phyloP scores from a whole-genome alignment of 2,888 invertebrate species.

The Pyralis farinalis region DNA sequence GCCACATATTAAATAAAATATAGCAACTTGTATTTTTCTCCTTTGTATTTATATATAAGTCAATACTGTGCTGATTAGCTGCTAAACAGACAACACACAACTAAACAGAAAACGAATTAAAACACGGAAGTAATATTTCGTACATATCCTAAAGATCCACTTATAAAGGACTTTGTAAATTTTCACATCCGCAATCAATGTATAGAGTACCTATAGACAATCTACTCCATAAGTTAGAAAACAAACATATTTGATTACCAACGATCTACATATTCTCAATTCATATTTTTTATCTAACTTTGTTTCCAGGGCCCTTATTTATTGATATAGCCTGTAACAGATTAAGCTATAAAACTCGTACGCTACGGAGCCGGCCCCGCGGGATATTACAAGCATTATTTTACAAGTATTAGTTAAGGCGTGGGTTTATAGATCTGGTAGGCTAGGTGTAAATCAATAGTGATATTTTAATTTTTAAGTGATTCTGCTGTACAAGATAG shows the following conservation, averaged over 20 bases:
- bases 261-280: not conserved
- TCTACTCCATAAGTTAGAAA: too few species aligned
- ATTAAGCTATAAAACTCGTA: conserved; percentile 70
- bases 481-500: not conserved
- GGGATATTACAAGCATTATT: conserved; percentile 59
- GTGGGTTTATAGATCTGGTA: conserved; percentile 13
- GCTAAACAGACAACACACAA: too few species aligned
- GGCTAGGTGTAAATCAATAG: conserved; percentile 9
- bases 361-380: conserved; percentile 65
- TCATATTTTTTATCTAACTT: conserved; percentile 24
- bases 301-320: conserved; percentile 61
- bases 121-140: too few species aligned
- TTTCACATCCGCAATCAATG: too few species aligned
- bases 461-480: not conserved
- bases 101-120: too few species aligned
- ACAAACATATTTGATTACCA: not conserved
- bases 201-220: too few species aligned
- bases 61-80: too few species aligned
- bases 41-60: too few species aligned
- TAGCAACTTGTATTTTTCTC: too few species aligned
- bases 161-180: too few species aligned
- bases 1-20: too few species aligned
- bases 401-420: conserved; percentile 40
- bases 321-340: conserved; percentile 67
- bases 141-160: too few species aligned